phyloP scores from a whole-genome alignment of 1,140 invertebrate species.

The Sycophaga agraensis region DNA sequence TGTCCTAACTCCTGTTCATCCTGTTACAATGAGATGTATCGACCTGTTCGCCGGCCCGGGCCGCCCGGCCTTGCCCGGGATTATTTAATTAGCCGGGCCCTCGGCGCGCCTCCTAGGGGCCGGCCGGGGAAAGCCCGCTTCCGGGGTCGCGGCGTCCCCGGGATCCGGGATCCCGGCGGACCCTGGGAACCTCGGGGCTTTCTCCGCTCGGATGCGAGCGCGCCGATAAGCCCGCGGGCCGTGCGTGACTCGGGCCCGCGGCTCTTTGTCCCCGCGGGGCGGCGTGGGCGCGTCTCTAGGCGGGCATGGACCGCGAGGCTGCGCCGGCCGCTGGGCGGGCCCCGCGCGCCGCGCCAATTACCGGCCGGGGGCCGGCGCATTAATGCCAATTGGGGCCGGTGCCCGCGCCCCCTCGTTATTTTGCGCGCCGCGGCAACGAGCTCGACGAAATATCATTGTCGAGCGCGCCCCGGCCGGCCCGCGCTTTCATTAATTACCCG shows the following conservation, averaged over 20 bases:
- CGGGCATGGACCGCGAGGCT: too few relatives aligned
- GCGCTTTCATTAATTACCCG: slow-evolving; percentile 22
- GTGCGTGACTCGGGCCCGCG: background rate
- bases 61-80: slow-evolving; percentile 42
- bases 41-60: slow-evolving; percentile 46
- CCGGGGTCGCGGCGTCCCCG: background rate
- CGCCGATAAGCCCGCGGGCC: background rate
- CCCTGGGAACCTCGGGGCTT: background rate
- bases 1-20: slow-evolving; percentile 56
- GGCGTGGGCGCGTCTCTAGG: too few relatives aligned
- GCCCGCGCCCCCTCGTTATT: background rate
- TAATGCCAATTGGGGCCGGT: too few relatives aligned
- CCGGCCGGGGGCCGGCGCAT: too few relatives aligned
- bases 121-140: background rate
- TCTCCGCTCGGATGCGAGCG: background rate
- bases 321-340: too few relatives aligned
- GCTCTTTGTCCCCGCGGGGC: too few relatives aligned
- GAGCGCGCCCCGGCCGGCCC: too few relatives aligned
- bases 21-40: slow-evolving; percentile 59
- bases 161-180: too few relatives aligned
- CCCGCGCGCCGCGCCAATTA: too few relatives aligned
- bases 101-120: slow-evolving; percentile 9
- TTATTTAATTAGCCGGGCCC: slow-evolving; percentile 55
- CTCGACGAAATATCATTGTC: background rate
- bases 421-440: background rate